These are phyloP conservation scores for Tipula confusa DNA, from an alignment of 2,888 invertebrate genomes.

Conservation along the genomic window DNA sequence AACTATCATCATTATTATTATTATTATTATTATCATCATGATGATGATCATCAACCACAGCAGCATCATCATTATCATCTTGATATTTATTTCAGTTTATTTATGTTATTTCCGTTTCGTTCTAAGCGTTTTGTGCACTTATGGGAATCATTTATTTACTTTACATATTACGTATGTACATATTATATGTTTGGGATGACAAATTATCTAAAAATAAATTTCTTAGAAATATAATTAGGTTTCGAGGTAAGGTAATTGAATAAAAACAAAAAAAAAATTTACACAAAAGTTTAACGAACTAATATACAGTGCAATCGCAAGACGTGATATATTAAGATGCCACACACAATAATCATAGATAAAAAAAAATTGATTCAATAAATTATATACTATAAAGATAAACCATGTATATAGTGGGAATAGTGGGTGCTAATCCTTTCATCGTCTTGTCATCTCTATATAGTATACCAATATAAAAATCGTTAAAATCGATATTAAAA, in stretches of 20 bases:
- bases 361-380: not conserved
- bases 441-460: not conserved
- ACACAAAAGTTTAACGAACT: not conserved
- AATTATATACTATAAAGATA: no score
- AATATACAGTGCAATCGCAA: not conserved
- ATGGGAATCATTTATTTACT: not conserved
- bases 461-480: not conserved
- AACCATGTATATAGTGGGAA: not conserved
- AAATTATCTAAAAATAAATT: not conserved
- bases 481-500: not conserved
- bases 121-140: not conserved
- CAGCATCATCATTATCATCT: not conserved
- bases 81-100: not conserved
- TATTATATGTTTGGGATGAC: not conserved
- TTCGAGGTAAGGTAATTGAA: no score
- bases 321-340: not conserved
- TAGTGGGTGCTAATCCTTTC: not conserved
- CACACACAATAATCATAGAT: not conserved
- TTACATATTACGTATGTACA: not conserved
- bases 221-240: not conserved
- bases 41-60: not conserved
- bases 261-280: not conserved
- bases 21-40: no score
- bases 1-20: no score
- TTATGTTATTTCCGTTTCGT: conserved; percentile 12